A percentile compares a stretch with the other conserved stretches of the same genome.
Evolutionary conservation across 1,140 invertebrate species (phyloP).

Genomic region (Wiebesia pumilae): DNA sequence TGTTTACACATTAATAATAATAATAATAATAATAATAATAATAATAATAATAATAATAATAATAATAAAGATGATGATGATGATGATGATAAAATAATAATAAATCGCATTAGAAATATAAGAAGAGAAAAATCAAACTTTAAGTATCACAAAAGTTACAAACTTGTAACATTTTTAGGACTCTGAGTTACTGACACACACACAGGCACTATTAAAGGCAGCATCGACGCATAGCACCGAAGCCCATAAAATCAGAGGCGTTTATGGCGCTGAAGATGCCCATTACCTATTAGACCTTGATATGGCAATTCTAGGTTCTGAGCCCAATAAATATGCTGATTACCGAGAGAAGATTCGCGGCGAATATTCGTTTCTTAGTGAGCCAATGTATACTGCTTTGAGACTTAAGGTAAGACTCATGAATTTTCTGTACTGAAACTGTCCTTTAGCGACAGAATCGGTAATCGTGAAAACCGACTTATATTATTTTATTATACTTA

Average conservation of each 20-base stretch:
- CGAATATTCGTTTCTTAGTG: conserved; percentile 77
- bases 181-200: conserved; percentile 70
- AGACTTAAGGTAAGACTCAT: conserved; percentile 74
- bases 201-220: conserved; percentile 74
- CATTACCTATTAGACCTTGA: conserved; percentile 81
- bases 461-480: too few species aligned
- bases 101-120: too few species aligned
- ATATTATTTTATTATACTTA: too few species aligned
- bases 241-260: conserved; percentile 77
- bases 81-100: too few species aligned
- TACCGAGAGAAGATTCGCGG: conserved; percentile 76
- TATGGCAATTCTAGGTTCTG: conserved; percentile 76
- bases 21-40: too few species aligned
- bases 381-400: conserved; percentile 76
- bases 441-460: too few species aligned
- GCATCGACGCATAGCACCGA: conserved; percentile 78
- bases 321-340: conserved; percentile 74
- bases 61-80: too few species aligned
- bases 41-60: too few species aligned
- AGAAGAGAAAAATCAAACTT: too few species aligned
- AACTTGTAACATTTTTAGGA: conserved; percentile 61
- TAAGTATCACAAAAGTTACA: background rate
- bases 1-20: too few species aligned
- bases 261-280: conserved; percentile 77
- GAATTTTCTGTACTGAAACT: too few species aligned